These are phyloP conservation scores for Helicorthomorpha holstii DNA, from an alignment of 1,140 invertebrate genomes.

Conservation along the genomic window DNA sequence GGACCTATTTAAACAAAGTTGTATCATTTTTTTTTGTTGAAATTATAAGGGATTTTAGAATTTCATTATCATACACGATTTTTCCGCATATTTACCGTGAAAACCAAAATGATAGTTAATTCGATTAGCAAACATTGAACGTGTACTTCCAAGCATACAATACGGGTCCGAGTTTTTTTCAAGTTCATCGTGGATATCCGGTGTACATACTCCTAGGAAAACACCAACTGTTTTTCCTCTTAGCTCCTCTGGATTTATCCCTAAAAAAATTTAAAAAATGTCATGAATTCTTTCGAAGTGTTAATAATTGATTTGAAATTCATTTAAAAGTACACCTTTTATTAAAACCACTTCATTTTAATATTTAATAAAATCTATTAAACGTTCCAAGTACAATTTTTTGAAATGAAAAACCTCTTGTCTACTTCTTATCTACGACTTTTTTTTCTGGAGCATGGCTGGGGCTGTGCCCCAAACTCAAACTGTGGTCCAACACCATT, in stretches of 20 bases:
- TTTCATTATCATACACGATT: not conserved
- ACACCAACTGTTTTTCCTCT: conserved; percentile 33
- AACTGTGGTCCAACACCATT: no score
- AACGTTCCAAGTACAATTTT: no score
- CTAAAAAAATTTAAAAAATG: not conserved
- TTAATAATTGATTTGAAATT: no score
- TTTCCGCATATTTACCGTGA: conserved; percentile 24
- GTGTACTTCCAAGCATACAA: conserved; percentile 42
- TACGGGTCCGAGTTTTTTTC: conserved; percentile 35
- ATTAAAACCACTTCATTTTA: no score
- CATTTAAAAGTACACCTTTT: no score
- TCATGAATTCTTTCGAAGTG: no score
- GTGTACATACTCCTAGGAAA: conserved; percentile 29
- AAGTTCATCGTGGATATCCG: conserved; percentile 15
- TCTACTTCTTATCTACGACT: no score
- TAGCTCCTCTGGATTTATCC: not conserved
- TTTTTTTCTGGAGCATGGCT: no score
- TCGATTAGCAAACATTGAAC: conserved; percentile 47
- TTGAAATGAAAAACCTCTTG: no score
- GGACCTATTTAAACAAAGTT: conserved; percentile 22
- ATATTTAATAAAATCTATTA: no score
- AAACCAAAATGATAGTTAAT: conserved; percentile 45
- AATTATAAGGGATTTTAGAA: no score
- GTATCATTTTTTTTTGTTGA: not conserved
- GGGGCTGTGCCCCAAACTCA: no score